Base-by-base conservation (phyloP, 2,797 vertebrate genomes). In the Pogonophryne albipinna region DNA sequence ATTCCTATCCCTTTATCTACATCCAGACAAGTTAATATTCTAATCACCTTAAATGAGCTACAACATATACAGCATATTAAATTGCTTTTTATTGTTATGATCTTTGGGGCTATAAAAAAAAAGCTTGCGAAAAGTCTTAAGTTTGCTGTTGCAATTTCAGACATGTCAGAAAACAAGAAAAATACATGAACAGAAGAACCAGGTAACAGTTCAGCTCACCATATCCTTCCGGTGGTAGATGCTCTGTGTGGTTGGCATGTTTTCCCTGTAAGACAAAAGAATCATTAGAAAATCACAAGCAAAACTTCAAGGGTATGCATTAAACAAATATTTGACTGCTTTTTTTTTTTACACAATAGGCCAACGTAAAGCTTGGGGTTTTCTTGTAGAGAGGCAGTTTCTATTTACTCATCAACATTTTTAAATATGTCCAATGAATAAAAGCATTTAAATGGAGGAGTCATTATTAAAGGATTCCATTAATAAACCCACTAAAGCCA, bases 191-290 rank as follows among this genome's bases (percentile, higher is more conserved):
- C n/a, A 55, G 10, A 2, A 46, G 38, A 23, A 44, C 0, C 0
- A 31, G 12, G 17, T 27, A 51, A 19, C 1, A 67, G 11, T 19
- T 57, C 55, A 10, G 90, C 92, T 92, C 73, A 99, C 98, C 98
- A 89, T 97, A 97, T 92, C 97, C 97, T 91, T 99, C 98, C 69
- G 95, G 95, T 88, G 96, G 97, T 85, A 98, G 97, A 89, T 98
- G 97, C 68, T 99, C 98, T 13, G 94, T 94, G 91, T 97, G 97
- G 90, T 95, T 97, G 83, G 96, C 95, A 89, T 96, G 96, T 85
- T 99, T 99, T 64, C 96, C 97, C 98, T 99, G 92, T 10, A 89
- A 91, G 79, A 87, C 66, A 94, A 88, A 94, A 86, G 0, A 70
- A 75, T 8, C 0, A 58, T 78, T 53, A 61, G 44, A 27, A 71